Percentiles rank a stretch among this genome's conserved stretches.
phyloP scores from a whole-genome alignment of 2,888 invertebrate genomes.

The Melanophora roralis region DNA sequence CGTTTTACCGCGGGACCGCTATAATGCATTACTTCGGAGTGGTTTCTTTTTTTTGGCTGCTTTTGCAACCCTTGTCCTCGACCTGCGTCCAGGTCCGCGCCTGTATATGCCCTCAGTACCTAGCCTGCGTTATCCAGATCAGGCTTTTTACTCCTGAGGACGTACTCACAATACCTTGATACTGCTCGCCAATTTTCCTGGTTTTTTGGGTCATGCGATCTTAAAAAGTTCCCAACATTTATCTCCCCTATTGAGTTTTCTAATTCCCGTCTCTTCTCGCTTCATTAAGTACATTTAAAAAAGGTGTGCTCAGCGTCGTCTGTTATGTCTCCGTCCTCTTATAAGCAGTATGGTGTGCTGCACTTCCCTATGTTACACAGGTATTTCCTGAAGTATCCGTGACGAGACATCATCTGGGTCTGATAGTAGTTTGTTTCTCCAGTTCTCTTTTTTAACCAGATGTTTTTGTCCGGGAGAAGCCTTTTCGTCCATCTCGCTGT shows the following conservation, averaged over 20 bases:
- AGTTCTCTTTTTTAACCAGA: not conserved
- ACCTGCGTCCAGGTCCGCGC: no score
- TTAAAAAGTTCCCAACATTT: not conserved
- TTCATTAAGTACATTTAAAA: not conserved
- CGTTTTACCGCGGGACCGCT: no score
- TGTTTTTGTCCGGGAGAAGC: not conserved
- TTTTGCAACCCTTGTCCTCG: no score
- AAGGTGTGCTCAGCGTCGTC: slow-evolving; percentile 23
- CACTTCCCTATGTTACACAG: not conserved
- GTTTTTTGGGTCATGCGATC: not conserved
- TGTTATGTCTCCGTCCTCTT: not conserved
- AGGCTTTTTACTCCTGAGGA: not conserved
- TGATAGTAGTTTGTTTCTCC: slow-evolving; percentile 16
- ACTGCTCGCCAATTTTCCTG: not conserved
- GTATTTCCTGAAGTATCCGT: slow-evolving; percentile 14
- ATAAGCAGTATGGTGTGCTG: not conserved
- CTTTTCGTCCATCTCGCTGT: not conserved
- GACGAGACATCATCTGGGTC: slow-evolving; percentile 16
- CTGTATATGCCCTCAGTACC: no score
- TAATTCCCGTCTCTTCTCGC: not conserved
- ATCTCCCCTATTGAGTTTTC: not conserved
- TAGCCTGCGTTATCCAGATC: not conserved
- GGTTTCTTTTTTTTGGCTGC: no score
- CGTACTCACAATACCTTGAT: not conserved
- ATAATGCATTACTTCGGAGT: no score